phyloP scores from a whole-genome alignment of 1,140 invertebrate genomes.

The Orchestia grillus region DNA sequence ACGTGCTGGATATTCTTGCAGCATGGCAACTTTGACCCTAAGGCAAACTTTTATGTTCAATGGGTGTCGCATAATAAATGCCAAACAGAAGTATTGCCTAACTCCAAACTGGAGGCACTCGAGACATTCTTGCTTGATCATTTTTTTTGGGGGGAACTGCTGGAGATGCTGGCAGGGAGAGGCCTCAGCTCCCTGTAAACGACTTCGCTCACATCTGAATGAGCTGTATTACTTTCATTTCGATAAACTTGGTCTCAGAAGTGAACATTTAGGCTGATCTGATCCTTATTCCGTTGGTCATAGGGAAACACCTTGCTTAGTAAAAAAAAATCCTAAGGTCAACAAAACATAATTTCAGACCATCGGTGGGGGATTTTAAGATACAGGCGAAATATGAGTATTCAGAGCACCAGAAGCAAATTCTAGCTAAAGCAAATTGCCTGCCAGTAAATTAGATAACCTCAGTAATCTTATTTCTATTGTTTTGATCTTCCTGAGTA shows the following conservation, averaged over 20 bases:
- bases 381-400: too few relatives aligned
- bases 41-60: conserved; percentile 32
- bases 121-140: not conserved
- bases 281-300: too few relatives aligned
- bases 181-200: not conserved
- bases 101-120: not conserved
- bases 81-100: not conserved
- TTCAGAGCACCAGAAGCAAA: too few relatives aligned
- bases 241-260: not conserved
- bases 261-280: not conserved
- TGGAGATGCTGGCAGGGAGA: not conserved
- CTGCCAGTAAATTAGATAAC: too few relatives aligned
- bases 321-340: not conserved
- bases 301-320: too few relatives aligned
- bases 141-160: not conserved
- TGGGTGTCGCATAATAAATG: conserved; percentile 35
- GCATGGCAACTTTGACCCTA: conserved; percentile 10
- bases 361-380: too few relatives aligned
- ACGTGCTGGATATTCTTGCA: not conserved
- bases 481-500: too few relatives aligned
- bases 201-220: not conserved
- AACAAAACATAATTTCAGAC: not conserved
- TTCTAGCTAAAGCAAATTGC: too few relatives aligned
- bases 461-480: too few relatives aligned
- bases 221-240: not conserved